These are phyloP conservation scores for Charadrius vociferus DNA, from an alignment of 2,113 vertebrate genomes.

Conservation along the genomic window DNA sequence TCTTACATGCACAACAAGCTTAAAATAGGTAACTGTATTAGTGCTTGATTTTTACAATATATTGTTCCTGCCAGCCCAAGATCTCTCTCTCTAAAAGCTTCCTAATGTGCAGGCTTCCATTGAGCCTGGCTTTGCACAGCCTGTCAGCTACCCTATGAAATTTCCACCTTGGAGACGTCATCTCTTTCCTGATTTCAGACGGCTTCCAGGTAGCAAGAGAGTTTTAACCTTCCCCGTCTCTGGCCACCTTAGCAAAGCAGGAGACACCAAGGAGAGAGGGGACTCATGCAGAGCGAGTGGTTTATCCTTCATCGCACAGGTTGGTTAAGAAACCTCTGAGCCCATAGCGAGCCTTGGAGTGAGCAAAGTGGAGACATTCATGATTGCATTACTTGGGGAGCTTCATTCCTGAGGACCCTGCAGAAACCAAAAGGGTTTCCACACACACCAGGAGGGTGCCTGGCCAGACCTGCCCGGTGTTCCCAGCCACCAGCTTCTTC, in stretches of 20 bases:
- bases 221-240: background rate
- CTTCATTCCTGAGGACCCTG: background rate
- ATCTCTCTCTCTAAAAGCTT: background rate
- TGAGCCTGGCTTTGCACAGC: background rate
- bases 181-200: background rate
- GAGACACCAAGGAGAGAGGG: background rate
- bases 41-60: background rate
- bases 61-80: background rate
- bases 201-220: background rate
- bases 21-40: background rate
- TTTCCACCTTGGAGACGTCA: background rate
- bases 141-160: background rate
- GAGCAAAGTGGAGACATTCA: background rate
- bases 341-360: background rate
- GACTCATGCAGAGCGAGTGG: rapidly evolving
- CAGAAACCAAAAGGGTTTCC: background rate
- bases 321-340: background rate
- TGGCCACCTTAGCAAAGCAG: background rate
- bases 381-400: background rate
- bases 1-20: background rate
- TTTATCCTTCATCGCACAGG: background rate
- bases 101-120: background rate
- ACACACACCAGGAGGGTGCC: rapidly evolving
- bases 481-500: background rate
- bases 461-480: background rate